Evolutionary conservation across 2,797 vertebrate genomes (phyloP).

Genomic region (Urophycis tenuis): DNA sequence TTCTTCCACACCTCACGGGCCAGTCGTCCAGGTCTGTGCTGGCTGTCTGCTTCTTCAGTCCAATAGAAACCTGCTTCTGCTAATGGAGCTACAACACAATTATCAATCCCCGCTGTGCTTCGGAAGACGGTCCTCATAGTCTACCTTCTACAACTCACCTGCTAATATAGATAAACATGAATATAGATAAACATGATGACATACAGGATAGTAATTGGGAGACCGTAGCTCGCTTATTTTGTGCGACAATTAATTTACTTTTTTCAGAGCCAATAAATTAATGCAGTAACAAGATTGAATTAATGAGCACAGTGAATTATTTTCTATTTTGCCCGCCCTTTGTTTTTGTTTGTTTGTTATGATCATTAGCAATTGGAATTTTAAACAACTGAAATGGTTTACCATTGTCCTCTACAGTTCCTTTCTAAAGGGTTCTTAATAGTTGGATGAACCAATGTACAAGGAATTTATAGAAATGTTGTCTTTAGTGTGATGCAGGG

Average conservation of each 20-base stretch:
- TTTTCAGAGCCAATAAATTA: conserved; percentile 1
- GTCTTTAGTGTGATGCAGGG: too few species aligned
- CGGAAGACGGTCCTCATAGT: neutral
- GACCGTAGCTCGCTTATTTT: conserved; percentile 2
- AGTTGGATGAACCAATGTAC: neutral
- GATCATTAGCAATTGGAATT: neutral
- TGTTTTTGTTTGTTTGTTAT: neutral
- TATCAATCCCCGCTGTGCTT: neutral
- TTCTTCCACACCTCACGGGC: too few species aligned
- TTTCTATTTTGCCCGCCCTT: conserved; percentile 1
- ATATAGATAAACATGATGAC: neutral
- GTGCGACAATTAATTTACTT: neutral
- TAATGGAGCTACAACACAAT: neutral
- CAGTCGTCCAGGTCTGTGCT: too few species aligned
- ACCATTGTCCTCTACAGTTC: neutral
- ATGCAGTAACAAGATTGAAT: neutral
- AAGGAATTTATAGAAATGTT: neutral
- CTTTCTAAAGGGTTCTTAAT: neutral
- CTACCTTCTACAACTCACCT: neutral
- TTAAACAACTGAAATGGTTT: neutral
- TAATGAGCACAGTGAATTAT: neutral
- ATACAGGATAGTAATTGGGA: neutral
- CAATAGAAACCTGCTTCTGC: neutral
- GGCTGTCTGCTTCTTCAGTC: too few species aligned
- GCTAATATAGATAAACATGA: neutral